Conservation (phyloP, 2,113 vertebrate genomes). For the Lepus americanus region DNA sequence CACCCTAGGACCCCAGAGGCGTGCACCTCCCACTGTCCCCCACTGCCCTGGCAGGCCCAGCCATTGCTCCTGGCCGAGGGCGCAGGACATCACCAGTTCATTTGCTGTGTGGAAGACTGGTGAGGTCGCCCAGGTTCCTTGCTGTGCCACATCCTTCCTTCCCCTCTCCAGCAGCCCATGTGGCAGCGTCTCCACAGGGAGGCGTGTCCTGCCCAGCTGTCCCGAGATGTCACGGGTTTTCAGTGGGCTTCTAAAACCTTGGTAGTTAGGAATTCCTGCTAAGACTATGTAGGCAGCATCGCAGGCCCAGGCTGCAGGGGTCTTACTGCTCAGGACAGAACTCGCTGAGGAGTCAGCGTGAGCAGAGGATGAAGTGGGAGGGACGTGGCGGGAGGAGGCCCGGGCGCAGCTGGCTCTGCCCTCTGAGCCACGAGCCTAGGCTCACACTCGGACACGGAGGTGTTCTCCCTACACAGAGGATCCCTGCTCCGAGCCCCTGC, state of each 20-base stretch:
- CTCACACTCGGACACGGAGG: not conserved
- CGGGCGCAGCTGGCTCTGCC: not conserved
- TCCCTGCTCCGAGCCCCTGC: not conserved
- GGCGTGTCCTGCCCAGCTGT: not conserved
- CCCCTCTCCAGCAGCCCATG: not conserved
- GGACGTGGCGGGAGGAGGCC: not conserved
- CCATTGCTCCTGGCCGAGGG: not conserved
- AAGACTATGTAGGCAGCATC: not conserved
- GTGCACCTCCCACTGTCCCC: rapidly evolving
- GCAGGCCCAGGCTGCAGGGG: not conserved
- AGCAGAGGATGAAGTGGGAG: not conserved
- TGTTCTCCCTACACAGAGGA: not conserved
- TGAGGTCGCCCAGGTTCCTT: rapidly evolving
- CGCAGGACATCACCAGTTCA: not conserved
- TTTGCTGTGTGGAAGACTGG: rapidly evolving
- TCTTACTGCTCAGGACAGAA: not conserved
- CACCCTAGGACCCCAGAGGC: not conserved
- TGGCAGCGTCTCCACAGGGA: not conserved
- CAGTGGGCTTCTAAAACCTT: not conserved
- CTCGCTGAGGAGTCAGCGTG: rapidly evolving
- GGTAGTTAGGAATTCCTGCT: not conserved
- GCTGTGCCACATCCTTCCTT: not conserved
- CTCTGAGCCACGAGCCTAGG: not conserved
- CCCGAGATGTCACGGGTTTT: not conserved
- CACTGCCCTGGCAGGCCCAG: not conserved